These are phyloP conservation scores for Acutogordius australiensis DNA, from an alignment of 2,888 invertebrate genomes.

Conservation along the genomic window DNA sequence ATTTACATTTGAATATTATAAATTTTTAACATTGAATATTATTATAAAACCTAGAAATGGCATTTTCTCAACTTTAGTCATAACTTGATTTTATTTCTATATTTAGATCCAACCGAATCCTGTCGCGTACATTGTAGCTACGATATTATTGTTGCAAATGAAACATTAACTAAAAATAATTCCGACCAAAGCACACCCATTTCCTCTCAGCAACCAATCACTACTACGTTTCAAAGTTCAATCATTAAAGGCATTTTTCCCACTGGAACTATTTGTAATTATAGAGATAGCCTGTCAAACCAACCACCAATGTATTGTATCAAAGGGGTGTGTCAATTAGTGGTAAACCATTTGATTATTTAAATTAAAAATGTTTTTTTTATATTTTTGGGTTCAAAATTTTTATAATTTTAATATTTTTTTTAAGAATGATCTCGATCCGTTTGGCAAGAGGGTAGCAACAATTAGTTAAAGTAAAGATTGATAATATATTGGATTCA, in stretches of 20 bases:
- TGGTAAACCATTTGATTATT: no score
- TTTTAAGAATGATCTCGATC: no score
- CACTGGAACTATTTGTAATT: conserved; percentile 6
- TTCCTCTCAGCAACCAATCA: no score
- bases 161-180: no score
- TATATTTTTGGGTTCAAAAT: no score
- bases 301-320: conserved; percentile 8
- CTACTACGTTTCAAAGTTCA: not conserved
- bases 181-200: no score
- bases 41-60: not conserved
- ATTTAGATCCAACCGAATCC: not conserved
- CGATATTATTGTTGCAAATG: not conserved
- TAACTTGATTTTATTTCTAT: not conserved
- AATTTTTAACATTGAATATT: not conserved
- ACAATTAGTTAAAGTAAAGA: no score
- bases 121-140: not conserved
- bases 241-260: not conserved
- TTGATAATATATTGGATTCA: no score
- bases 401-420: no score
- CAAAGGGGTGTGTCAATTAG: conserved; percentile 3
- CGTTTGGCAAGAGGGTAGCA: no score
- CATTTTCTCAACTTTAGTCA: not conserved
- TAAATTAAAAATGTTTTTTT: no score
- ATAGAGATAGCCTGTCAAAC: no score
- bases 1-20: not conserved